Percentiles rank a stretch among this genome's conserved stretches.
Conservation (phyloP, 2,797 vertebrate species). For the Coluber constrictor region DNA sequence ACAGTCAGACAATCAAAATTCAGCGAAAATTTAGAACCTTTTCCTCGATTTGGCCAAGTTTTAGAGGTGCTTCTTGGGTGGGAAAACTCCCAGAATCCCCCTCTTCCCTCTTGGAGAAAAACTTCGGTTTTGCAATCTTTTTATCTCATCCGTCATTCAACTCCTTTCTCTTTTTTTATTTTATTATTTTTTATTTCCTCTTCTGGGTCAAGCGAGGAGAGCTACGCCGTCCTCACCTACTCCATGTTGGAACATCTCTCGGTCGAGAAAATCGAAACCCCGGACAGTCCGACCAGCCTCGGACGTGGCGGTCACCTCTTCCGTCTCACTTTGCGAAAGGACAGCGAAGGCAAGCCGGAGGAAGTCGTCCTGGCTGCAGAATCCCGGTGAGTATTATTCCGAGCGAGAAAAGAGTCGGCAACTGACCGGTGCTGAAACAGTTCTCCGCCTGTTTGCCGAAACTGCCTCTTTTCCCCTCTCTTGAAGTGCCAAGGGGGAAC, state of each 20-base stretch:
- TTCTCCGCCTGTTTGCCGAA: neutral
- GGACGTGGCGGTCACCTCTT: constrained; percentile 68
- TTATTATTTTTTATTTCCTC: neutral
- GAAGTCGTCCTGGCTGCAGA: constrained; percentile 80
- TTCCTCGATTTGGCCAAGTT: no score
- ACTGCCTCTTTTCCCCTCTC: no score
- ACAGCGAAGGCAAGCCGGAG: constrained; percentile 83
- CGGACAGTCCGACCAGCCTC: constrained; percentile 41
- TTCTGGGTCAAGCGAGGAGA: constrained; percentile 81
- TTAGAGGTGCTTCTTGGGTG: neutral
- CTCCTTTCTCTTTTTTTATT: neutral
- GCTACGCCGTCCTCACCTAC: constrained; percentile 87
- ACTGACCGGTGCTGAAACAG: neutral
- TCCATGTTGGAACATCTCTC: constrained; percentile 82
- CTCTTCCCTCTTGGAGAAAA: neutral
- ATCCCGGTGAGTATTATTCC: constrained; percentile 74
- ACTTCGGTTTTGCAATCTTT: neutral
- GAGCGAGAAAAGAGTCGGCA: neutral
- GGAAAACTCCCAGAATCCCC: neutral
- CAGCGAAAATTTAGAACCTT: no score
- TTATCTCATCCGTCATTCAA: neutral
- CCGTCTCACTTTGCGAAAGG: constrained; percentile 80
- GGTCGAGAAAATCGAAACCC: constrained; percentile 72
- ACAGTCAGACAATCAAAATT: no score
- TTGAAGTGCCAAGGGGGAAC: neutral